These are phyloP conservation scores for Hephaestus fuliginosus DNA, from an alignment of 2,797 vertebrate genomes.

Conservation along the genomic window DNA sequence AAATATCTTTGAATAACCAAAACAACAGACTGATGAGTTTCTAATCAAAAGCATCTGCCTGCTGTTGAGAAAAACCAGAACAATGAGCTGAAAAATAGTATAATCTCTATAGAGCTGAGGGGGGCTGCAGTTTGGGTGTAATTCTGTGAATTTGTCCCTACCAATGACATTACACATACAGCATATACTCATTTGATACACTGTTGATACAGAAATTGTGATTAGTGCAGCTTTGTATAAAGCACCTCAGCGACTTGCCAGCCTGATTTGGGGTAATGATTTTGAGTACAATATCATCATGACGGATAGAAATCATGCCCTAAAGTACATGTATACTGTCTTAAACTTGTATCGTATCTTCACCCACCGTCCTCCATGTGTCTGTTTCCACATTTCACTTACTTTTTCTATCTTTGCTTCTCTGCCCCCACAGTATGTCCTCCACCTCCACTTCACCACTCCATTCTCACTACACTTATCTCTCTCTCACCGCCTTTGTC, in stretches of 20 bases:
- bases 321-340: neutral
- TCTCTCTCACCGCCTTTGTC: conserved; percentile 21
- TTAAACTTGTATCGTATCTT: neutral
- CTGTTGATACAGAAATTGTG: neutral
- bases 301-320: neutral
- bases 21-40: too few species aligned
- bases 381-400: conserved; percentile 16
- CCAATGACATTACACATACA: neutral
- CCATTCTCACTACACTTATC: conserved; percentile 15
- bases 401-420: conserved; percentile 8
- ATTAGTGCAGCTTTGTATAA: neutral
- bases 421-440: neutral
- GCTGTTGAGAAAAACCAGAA: neutral
- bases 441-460: conserved; percentile 28
- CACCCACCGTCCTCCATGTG: neutral
- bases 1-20: neutral
- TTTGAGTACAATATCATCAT: neutral
- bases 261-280: too few species aligned
- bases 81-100: neutral
- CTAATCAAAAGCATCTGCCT: neutral
- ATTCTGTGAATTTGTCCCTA: neutral
- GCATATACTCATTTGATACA: neutral
- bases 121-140: neutral
- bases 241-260: neutral
- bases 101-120: neutral